Percentiles rank a stretch among this genome's conserved stretches.
Evolutionary conservation across 1,140 invertebrate genomes (phyloP).

Genomic region (Micrasema minimum): DNA sequence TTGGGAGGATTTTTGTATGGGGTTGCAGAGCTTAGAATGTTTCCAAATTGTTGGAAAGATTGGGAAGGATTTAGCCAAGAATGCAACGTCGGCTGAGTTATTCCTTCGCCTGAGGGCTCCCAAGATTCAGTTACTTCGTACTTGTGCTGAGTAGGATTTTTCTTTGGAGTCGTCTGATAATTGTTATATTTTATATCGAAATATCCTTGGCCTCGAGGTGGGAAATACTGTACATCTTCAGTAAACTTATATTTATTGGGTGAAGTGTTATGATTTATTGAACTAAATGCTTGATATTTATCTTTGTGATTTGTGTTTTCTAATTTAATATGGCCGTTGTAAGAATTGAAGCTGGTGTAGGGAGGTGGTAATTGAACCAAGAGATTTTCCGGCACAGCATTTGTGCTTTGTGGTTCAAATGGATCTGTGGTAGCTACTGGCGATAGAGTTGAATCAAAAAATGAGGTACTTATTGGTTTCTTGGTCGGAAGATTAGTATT

Average conservation of each 20-base stretch:
- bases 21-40: conserved; percentile 13
- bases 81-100: conserved; percentile 51
- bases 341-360: conserved; percentile 34
- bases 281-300: conserved; percentile 41
- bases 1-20: conserved; percentile 32
- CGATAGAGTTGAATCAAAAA: conserved; percentile 45
- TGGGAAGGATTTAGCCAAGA: conserved; percentile 50
- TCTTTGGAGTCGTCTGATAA: conserved; percentile 26
- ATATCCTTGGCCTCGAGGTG: conserved; percentile 43
- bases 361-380: conserved; percentile 51
- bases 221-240: conserved; percentile 48
- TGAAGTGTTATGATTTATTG: conserved; percentile 21
- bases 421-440: conserved; percentile 44
- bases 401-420: conserved; percentile 49
- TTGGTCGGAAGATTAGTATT: conserved; percentile 58
- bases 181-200: conserved; percentile 45
- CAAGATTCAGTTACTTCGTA: conserved; percentile 65
- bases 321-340: conserved; percentile 26
- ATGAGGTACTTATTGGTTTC: conserved; percentile 42
- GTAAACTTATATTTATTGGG: conserved; percentile 34
- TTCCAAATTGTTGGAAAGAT: conserved; percentile 45
- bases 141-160: conserved; percentile 49
- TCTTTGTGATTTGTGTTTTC: conserved; percentile 29
- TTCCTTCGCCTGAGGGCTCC: conserved; percentile 49
- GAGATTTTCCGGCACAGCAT: conserved; percentile 46